Conservation (phyloP, 2,888 invertebrate genomes). For the Acholoe squamosa region DNA sequence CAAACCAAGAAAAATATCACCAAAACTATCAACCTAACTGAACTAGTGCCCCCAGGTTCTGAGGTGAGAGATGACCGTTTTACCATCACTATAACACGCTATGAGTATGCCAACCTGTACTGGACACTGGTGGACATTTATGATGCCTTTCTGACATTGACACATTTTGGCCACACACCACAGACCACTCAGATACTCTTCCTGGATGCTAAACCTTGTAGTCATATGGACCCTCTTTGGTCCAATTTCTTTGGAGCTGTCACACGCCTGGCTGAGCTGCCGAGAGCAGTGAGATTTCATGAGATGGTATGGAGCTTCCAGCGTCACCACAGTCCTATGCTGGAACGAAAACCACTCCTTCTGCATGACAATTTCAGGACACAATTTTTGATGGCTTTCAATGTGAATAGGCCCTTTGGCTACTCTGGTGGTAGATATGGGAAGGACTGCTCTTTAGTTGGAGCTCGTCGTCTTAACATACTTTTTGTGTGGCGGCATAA, state of each 20-base stretch:
- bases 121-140: constrained; percentile 70
- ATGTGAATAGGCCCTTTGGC: constrained; percentile 61
- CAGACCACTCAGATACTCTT: constrained; percentile 74
- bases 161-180: constrained; percentile 69
- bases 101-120: constrained; percentile 66
- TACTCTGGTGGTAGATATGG: constrained; percentile 72
- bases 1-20: not conserved
- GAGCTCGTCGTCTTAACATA: constrained; percentile 70
- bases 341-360: constrained; percentile 74
- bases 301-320: constrained; percentile 77
- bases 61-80: constrained; percentile 45
- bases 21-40: not conserved
- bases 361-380: constrained; percentile 77
- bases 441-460: not conserved
- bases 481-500: constrained; percentile 80
- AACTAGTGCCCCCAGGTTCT: too few relatives aligned
- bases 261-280: constrained; percentile 73
- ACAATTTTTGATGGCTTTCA: constrained; percentile 75
- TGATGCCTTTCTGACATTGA: constrained; percentile 69
- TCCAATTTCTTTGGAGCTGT: constrained; percentile 75
- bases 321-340: constrained; percentile 79
- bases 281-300: constrained; percentile 69
- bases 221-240: constrained; percentile 79
- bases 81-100: constrained; percentile 65
- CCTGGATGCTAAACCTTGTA: constrained; percentile 80